Base-by-base conservation (phyloP, 2,888 invertebrate genomes). In the Scaptomyza caliginosa region DNA sequence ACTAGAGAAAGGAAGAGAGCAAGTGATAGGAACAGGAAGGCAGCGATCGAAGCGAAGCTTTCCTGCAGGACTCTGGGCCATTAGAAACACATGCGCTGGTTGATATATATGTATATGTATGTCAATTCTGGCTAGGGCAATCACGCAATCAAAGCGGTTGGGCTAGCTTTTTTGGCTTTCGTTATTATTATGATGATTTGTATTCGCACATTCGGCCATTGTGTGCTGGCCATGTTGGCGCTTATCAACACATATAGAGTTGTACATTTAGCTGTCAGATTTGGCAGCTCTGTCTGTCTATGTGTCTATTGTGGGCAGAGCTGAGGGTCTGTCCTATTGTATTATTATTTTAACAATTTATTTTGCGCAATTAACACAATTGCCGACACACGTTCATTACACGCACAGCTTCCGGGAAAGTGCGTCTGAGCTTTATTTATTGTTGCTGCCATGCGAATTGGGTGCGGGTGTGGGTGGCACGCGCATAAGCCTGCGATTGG, bases 301-400 rank as follows among this genome's bases (percentile, higher is more conserved):
- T 43, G 24, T 24, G 42, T 54, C 54, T 50, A 52, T 63, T 17
- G 52, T 24, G 21, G 34, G 38, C 24, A 6, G 19, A 24, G 45
- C n/a, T n/a, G n/a, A n/a, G n/a, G 24, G 21, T 4, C 24, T 38
- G 39, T 39, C 30, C 50, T 36, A n/a, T 54, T 59, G 63, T 77
- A 67, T 78, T 86, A 84, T 86, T 85, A 86, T 84, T 84, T 84
- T 86, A 85, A 86, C 85, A 84, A 84, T 86, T 85, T 86, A 84
- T 85, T 84, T 84, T 79, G 73, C 66, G 87, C 87, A 84, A 84
- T 84, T 84, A 84, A 84, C 83, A 86, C 85, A 84, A 84, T 86
- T 84, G 85, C 87, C 82, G 70, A 85, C 77, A 84, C 81, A 70
- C 86, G 84, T 78, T 78, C 82, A 76, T 74, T 81, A 81, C 34